Percentiles rank a stretch among this genome's conserved stretches.
Conservation (phyloP, 2,113 vertebrate species). For the Elgaria multicarinata region DNA sequence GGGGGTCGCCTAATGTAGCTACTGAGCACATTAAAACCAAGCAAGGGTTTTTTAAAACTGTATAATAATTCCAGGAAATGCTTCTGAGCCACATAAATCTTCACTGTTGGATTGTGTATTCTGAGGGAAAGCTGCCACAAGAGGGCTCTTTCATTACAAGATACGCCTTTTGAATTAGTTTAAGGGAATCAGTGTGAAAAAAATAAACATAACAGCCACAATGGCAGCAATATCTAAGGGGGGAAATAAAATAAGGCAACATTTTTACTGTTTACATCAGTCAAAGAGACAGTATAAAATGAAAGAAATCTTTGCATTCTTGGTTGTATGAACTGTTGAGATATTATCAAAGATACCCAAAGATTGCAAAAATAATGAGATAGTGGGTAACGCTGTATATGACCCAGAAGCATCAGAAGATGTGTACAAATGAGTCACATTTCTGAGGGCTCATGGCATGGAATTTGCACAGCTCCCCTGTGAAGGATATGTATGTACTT, state of each 20-base stretch:
- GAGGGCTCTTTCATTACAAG: slow-evolving; percentile 6
- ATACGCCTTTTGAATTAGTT: not conserved
- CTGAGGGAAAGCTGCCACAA: slow-evolving; percentile 20
- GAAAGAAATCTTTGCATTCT: not conserved
- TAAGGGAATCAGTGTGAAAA: not conserved
- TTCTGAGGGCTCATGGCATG: not conserved
- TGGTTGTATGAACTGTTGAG: not conserved
- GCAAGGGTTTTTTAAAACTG: not conserved
- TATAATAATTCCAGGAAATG: slow-evolving; percentile 16
- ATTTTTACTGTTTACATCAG: not conserved
- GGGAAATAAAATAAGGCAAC: not conserved
- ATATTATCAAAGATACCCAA: not conserved
- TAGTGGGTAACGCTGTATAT: not conserved
- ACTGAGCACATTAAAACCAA: not conserved
- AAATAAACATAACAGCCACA: not conserved
- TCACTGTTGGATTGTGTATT: not conserved
- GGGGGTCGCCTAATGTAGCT: slow-evolving; percentile 13
- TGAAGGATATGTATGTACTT: not conserved
- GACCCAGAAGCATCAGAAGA: not conserved
- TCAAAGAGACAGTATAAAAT: not conserved
- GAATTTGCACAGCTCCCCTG: not conserved
- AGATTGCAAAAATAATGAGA: not conserved
- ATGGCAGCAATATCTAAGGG: not conserved
- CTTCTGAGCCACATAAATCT: not conserved
- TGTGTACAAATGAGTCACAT: too few relatives aligned